Percentiles rank a stretch among this genome's conserved stretches.
Conservation (phyloP, 2,113 vertebrate species). For the Rhea americana region DNA sequence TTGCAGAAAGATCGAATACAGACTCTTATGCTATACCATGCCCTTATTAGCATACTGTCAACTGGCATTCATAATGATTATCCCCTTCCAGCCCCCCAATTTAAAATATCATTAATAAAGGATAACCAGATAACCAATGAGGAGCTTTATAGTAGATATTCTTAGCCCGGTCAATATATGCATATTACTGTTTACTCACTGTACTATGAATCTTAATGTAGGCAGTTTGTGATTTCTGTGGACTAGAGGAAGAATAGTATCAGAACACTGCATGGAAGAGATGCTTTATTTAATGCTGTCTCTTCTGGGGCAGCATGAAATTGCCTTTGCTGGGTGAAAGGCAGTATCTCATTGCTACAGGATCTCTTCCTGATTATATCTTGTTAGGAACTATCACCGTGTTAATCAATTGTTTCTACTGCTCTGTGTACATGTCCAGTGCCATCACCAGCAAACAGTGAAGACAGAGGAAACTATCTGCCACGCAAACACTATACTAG, state of each 20-base stretch:
- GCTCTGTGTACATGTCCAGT: not conserved
- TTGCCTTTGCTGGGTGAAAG: not conserved
- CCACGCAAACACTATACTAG: constrained; percentile 38
- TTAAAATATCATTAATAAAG: not conserved
- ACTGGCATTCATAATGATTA: too few species aligned
- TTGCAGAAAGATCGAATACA: not conserved
- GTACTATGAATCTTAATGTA: not conserved
- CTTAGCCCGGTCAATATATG: not conserved
- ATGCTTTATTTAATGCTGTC: not conserved
- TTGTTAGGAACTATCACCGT: not conserved
- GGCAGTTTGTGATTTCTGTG: not conserved
- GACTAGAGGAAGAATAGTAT: not conserved
- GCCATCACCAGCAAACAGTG: constrained; percentile 3
- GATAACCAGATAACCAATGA: not conserved
- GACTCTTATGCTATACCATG: not conserved
- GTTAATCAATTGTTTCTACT: not conserved
- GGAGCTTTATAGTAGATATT: not conserved
- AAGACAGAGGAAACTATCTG: not conserved
- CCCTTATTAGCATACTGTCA: constrained; percentile 6
- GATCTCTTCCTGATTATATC: not conserved
- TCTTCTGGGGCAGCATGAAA: not conserved
- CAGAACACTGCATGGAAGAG: not conserved
- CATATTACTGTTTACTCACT: not conserved
- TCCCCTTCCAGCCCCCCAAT: too few species aligned
- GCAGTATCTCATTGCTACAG: not conserved